phyloP scores from a whole-genome alignment of 2,113 vertebrate genomes.

The Solea senegalensis region DNA sequence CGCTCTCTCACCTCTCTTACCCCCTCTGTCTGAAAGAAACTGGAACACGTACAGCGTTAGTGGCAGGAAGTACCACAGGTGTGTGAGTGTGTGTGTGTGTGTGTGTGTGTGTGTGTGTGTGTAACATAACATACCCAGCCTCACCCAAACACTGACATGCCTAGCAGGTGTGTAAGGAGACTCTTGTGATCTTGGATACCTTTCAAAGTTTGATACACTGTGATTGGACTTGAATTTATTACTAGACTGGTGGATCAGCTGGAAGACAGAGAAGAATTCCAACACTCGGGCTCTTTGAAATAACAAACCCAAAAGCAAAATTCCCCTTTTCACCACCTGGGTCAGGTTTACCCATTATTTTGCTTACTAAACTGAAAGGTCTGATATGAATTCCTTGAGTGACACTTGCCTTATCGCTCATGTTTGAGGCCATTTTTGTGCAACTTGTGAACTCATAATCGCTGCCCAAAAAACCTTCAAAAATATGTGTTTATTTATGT shows the following conservation, averaged over 20 bases:
- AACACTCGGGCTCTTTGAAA: constrained; percentile 7
- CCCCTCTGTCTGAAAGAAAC: constrained; percentile 64
- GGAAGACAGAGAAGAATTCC: constrained; percentile 29
- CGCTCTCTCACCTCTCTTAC: constrained; percentile 67
- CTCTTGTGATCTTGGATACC: constrained; percentile 72
- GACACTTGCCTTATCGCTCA: too few relatives aligned
- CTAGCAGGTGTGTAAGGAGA: constrained; percentile 70
- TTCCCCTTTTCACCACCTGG: constrained; percentile 8
- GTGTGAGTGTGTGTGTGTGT: constrained; percentile 33
- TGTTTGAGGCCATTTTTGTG: too few relatives aligned
- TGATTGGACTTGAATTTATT: constrained; percentile 75
- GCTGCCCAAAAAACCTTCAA: too few relatives aligned
- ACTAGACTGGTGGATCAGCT: constrained; percentile 42
- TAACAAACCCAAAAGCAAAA: constrained; percentile 32
- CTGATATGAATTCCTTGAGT: too few relatives aligned
- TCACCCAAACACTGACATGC: constrained; percentile 68
- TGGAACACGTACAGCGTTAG: constrained; percentile 70
- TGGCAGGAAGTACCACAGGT: constrained; percentile 68
- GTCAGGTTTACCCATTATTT: neutral
- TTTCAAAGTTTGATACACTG: constrained; percentile 65
- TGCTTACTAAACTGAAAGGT: neutral
- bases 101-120: constrained; percentile 16
- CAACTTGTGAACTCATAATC: too few relatives aligned
- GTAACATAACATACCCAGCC: constrained; percentile 50
- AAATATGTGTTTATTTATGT: too few relatives aligned